Evolutionary conservation across 2,888 invertebrate species (phyloP).

Genomic region (Ethmia dodecea): DNA sequence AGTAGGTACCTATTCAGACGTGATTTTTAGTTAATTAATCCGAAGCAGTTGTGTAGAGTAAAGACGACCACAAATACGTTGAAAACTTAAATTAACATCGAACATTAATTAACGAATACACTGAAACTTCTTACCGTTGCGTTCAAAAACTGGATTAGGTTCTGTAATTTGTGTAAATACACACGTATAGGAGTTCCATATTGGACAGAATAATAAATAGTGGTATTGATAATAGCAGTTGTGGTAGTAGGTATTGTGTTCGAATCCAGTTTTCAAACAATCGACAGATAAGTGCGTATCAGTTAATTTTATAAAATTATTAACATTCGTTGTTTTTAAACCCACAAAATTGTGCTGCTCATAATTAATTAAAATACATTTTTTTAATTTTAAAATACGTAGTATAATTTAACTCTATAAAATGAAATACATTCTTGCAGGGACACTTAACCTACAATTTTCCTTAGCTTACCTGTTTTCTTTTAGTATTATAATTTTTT

Average conservation of each 20-base stretch:
- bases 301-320: slow-evolving; percentile 8
- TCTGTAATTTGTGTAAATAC: neutral
- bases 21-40: no score
- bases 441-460: slow-evolving; percentile 39
- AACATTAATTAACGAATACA: slow-evolving; percentile 30
- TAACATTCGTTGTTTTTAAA: slow-evolving; percentile 62
- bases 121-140: slow-evolving; percentile 8
- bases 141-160: slow-evolving; percentile 27
- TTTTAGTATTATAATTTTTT: slow-evolving; percentile 29
- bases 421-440: slow-evolving; percentile 66
- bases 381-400: slow-evolving; percentile 18
- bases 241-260: slow-evolving; percentile 7
- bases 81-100: slow-evolving; percentile 25
- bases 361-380: slow-evolving; percentile 26
- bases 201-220: neutral
- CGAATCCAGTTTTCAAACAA: slow-evolving; percentile 23
- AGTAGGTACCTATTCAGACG: no score
- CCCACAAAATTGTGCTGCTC: slow-evolving; percentile 42
- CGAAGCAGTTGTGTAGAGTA: no score
- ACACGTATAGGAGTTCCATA: neutral
- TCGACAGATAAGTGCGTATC: slow-evolving; percentile 8
- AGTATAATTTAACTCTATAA: slow-evolving; percentile 42
- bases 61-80: no score
- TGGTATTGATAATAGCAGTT: slow-evolving; percentile 6
- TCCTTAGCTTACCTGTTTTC: slow-evolving; percentile 63